These are phyloP conservation scores for Trididemnum clinides DNA, from an alignment of 23 tunicate genomes.

Conservation along the genomic window DNA sequence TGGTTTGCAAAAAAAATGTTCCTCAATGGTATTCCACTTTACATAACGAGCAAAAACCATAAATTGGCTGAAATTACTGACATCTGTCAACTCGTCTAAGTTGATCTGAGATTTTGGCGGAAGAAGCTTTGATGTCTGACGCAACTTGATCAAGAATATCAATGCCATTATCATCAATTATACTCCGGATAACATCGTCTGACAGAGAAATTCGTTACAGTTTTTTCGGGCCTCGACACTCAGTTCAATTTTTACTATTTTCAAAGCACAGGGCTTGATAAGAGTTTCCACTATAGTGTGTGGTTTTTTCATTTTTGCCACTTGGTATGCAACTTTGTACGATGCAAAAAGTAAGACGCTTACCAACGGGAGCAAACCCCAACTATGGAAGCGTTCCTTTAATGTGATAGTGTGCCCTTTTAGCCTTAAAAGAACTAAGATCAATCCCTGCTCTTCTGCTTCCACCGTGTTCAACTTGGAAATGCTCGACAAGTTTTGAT, in stretches of 20 bases:
- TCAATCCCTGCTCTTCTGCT: too few species aligned
- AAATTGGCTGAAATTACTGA: conserved; percentile 1
- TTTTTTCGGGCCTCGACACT: conserved; percentile 16
- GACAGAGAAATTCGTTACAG: conserved; percentile 22
- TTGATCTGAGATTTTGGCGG: not conserved
- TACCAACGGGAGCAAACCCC: conserved; percentile 27
- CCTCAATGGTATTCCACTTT: not conserved
- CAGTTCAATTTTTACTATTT: not conserved
- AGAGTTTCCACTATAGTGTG: conserved; percentile 30
- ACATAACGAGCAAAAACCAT: conserved; percentile 6
- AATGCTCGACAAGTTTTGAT: too few species aligned
- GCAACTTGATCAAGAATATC: conserved; percentile 31
- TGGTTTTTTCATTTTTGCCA: conserved; percentile 29
- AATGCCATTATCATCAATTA: conserved; percentile 4
- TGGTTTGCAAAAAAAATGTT: conserved; percentile 21
- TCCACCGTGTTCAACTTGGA: too few species aligned
- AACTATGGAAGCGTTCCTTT: conserved; percentile 29
- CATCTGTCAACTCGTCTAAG: conserved; percentile 24
- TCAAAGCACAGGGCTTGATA: conserved; percentile 18
- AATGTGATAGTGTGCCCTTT: too few species aligned
- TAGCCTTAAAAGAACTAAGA: too few species aligned
- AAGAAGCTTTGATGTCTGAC: too few species aligned
- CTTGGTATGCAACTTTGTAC: conserved; percentile 30
- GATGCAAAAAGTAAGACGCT: conserved; percentile 36
- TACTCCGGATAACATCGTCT: conserved; percentile 26